Conservation (phyloP, 2,888 invertebrate species). For the Operophtera brumata region DNA sequence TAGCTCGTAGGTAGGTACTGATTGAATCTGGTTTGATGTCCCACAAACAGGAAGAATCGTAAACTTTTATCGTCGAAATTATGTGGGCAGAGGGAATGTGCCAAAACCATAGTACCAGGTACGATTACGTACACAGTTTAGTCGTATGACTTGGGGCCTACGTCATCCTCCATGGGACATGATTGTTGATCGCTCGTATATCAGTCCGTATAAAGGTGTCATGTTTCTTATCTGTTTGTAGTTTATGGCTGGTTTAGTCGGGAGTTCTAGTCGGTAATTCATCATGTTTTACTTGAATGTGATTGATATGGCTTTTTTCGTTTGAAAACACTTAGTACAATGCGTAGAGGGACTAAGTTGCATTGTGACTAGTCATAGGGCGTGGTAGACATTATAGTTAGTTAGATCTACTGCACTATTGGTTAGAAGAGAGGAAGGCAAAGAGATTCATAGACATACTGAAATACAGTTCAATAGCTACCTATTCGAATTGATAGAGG, state of each 20-base stretch:
- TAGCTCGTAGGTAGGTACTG: constrained; percentile 27
- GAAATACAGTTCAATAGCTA: too few species aligned
- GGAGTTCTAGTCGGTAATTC: neutral
- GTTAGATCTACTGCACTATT: too few species aligned
- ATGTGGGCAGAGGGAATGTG: constrained; percentile 32
- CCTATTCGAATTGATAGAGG: too few species aligned
- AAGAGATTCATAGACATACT: too few species aligned
- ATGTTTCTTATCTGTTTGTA: constrained; percentile 4
- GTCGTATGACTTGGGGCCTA: constrained; percentile 4
- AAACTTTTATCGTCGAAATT: constrained; percentile 55
- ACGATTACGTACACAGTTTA: neutral
- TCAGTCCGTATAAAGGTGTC: constrained; percentile 6
- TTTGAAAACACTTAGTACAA: too few species aligned
- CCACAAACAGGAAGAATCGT: constrained; percentile 58
- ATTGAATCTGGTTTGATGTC: constrained; percentile 45
- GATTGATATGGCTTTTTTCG: too few species aligned
- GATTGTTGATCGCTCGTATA: neutral
- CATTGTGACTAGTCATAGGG: too few species aligned
- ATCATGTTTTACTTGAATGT: neutral
- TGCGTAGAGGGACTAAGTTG: too few species aligned
- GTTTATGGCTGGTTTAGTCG: neutral
- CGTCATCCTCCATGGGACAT: constrained; percentile 35
- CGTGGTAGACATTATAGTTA: too few species aligned
- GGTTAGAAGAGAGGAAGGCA: too few species aligned
- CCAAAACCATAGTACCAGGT: constrained; percentile 43